phyloP scores from a whole-genome alignment of 1,140 invertebrate genomes.

The Aphelenchoides fujianensis region DNA sequence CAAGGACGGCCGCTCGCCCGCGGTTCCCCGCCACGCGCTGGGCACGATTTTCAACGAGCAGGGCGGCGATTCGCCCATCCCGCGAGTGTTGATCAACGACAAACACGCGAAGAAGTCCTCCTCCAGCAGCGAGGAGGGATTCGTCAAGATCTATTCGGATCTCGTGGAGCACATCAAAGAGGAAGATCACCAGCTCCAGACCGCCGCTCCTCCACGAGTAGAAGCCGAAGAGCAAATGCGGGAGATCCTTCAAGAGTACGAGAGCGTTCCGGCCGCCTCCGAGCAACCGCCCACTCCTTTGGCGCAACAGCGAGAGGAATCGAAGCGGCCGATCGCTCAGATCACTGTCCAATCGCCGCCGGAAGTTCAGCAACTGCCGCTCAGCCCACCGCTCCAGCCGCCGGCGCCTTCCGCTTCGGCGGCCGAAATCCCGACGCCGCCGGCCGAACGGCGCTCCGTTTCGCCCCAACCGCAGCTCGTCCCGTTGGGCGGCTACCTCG shows the following conservation, averaged over 20 bases:
- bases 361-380: not conserved
- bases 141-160: conserved; percentile 35
- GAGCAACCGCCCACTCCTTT: not conserved
- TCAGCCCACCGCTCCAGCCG: too few relatives aligned
- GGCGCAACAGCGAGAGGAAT: not conserved
- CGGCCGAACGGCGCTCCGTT: not conserved
- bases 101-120: conserved; percentile 27
- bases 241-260: conserved; percentile 11
- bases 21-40: not conserved
- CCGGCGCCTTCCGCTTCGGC: too few relatives aligned
- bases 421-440: not conserved
- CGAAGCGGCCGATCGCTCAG: not conserved
- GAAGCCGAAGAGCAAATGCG: not conserved
- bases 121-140: conserved; percentile 43
- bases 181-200: not conserved
- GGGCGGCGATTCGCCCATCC: not conserved
- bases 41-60: not conserved
- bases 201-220: not conserved
- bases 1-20: not conserved
- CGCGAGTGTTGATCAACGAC: not conserved
- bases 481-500: not conserved
- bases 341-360: not conserved
- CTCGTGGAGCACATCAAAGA: not conserved
- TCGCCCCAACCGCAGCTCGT: not conserved
- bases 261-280: not conserved